phyloP scores from a whole-genome alignment of 1,140 invertebrate species.

The Listronotus bonariensis region DNA sequence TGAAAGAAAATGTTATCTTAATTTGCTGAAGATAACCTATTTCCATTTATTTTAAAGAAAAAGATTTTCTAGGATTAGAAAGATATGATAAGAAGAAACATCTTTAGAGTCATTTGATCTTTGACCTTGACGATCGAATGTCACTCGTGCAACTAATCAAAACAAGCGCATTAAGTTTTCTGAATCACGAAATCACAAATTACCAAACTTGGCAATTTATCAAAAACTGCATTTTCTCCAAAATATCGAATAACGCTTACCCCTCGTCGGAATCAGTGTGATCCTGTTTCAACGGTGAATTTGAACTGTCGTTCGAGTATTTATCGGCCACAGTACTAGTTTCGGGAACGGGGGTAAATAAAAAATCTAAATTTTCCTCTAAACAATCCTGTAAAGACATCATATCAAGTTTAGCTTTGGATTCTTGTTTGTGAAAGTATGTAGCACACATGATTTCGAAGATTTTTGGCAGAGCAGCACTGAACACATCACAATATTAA shows the following conservation, averaged over 20 bases:
- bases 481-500: slow-evolving; percentile 35
- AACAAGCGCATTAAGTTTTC: slow-evolving; percentile 2
- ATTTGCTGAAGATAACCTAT: too few species aligned
- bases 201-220: slow-evolving; percentile 33
- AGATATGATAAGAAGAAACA: too few species aligned
- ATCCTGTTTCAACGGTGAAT: slow-evolving; percentile 22
- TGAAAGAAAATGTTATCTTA: too few species aligned
- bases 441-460: slow-evolving; percentile 26
- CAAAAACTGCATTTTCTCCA: slow-evolving; percentile 9
- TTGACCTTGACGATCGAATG: too few species aligned
- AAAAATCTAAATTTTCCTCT: slow-evolving; percentile 62
- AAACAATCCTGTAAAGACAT: slow-evolving; percentile 61
- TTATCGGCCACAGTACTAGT: slow-evolving; percentile 22
- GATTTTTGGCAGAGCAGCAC: slow-evolving; percentile 6
- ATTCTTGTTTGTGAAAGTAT: slow-evolving; percentile 24
- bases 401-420: slow-evolving; percentile 49
- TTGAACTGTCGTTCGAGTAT: slow-evolving; percentile 20
- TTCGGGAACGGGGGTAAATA: slow-evolving; percentile 57
- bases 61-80: too few species aligned
- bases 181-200: background rate
- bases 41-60: too few species aligned
- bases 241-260: slow-evolving; percentile 26
- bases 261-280: slow-evolving; percentile 40
- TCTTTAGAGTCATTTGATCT: too few species aligned
- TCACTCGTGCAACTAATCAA: background rate